Conservation (phyloP, 2,888 invertebrate genomes). For the Lithosia quadra region DNA sequence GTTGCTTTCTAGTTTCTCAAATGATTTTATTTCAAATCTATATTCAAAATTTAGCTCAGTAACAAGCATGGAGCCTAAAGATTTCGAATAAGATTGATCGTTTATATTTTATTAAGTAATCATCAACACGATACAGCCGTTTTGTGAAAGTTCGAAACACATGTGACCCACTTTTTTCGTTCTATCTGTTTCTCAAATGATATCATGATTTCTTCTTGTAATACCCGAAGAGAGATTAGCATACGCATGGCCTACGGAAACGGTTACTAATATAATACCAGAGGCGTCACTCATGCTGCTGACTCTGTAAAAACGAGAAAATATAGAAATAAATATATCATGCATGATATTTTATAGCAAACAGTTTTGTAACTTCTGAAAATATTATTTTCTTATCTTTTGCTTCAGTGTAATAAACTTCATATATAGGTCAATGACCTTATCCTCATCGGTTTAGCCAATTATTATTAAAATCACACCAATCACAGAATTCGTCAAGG, state of each 20-base stretch:
- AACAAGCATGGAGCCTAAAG: background rate
- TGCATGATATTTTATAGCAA: background rate
- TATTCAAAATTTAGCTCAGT: background rate
- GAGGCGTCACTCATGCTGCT: too few species aligned
- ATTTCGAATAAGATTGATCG: background rate
- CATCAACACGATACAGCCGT: constrained; percentile 1
- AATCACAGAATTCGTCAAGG: constrained; percentile 47
- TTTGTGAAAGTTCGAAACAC: constrained; percentile 16
- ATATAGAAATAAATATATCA: too few species aligned
- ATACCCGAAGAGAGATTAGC: background rate
- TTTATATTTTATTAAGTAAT: constrained; percentile 3
- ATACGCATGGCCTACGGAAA: too few species aligned
- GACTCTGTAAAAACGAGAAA: too few species aligned
- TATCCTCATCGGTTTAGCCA: constrained; percentile 30
- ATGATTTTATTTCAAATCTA: background rate
- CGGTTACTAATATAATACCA: too few species aligned
- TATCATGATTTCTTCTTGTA: constrained; percentile 3
- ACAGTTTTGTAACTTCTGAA: background rate
- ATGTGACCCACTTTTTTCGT: constrained; percentile 12
- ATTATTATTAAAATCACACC: constrained; percentile 46
- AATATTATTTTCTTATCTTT: background rate
- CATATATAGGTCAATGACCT: constrained; percentile 28
- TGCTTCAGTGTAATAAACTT: background rate
- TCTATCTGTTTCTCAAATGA: constrained; percentile 5
- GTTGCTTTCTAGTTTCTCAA: background rate